Evolutionary conservation across 2,797 vertebrate species (phyloP), one percentile per base, ranked within the genome.

Genomic region (Serranus cabrilla): DNA sequence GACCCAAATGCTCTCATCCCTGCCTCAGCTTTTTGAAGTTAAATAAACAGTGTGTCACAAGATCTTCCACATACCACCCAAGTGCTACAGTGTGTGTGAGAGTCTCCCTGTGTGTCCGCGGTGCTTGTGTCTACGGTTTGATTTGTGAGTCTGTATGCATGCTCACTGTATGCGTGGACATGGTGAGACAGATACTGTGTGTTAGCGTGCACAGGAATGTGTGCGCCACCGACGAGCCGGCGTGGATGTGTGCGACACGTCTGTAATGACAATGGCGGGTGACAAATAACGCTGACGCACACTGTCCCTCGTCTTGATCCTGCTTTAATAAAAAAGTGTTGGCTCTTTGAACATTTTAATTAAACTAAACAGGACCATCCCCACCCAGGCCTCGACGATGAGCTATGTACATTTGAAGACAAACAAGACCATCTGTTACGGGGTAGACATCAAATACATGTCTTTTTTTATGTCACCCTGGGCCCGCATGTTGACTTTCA

Each of bases 341-440:
- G 81, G 62, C 63, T 79, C 89, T 94, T 95, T 94, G 88, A 94
- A 94, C 84, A 89, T 92, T 94, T 93, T 94, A 95, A 94, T 95
- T 90, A 94, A 94, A 91, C 90, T 88, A 93, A 94, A 91, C 90
- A 80, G 88, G 89, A 86, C 88, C 89, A 91, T 92, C 88, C 84
- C 89, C 92, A 78, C 92, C 91, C 92, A 89, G 82, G 81, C 91
- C 75, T 83, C 64, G 58, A 43, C 84, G 73, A 89, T 88, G 89
- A 90, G 89, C 87, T 87, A 84, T 83, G 81, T 85, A 81, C 89
- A 85, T 85, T 83, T 87, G 85, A 93, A 90, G 93, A 94, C 93
- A 95, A 95, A 95, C 89, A 93, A 92, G 92, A 78, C 82, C 93
- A 91, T 93, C 86, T 93, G 94, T 95, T 94, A 93, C 89, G 72